These are phyloP conservation scores for Aporrectodea caliginosa DNA, from an alignment of 1,140 invertebrate species.

Conservation along the genomic window DNA sequence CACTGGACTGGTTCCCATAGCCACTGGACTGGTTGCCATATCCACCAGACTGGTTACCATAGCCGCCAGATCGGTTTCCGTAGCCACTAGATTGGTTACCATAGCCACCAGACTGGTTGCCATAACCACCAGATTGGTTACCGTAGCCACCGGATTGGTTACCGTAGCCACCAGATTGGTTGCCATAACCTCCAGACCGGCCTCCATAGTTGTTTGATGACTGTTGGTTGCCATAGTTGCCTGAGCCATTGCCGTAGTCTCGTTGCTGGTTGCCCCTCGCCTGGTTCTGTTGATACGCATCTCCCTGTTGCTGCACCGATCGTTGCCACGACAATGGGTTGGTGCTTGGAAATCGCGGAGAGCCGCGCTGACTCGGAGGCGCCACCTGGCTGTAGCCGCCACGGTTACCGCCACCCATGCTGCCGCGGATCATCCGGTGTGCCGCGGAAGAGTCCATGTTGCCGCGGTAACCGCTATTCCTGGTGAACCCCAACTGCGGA, in stretches of 20 bases:
- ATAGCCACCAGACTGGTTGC: background rate
- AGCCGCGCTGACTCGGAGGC: too few species aligned
- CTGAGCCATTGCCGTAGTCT: background rate
- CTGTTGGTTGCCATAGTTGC: background rate
- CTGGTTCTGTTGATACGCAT: too few species aligned
- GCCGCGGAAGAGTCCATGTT: conserved; percentile 42
- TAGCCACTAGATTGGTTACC: background rate
- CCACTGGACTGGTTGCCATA: background rate
- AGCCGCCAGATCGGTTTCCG: background rate
- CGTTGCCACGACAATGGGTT: too few species aligned
- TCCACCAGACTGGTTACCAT: background rate
- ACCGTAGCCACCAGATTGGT: too few species aligned
- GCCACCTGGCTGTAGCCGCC: background rate
- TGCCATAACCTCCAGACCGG: too few species aligned
- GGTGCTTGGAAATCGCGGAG: too few species aligned
- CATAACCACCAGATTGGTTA: conserved; percentile 1
- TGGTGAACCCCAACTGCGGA: conserved; percentile 47
- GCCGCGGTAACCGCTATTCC: conserved; percentile 46
- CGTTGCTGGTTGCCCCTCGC: background rate
- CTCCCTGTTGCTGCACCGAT: too few species aligned
- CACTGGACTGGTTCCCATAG: background rate
- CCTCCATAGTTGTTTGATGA: too few species aligned
- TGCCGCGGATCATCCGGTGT: conserved; percentile 45
- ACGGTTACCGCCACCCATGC: conserved; percentile 29
- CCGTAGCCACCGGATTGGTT: too few species aligned